Evolutionary conservation across 2,113 vertebrate species (phyloP), one percentile per base, ranked within the genome.

Genomic region (Taurulus bubalis): DNA sequence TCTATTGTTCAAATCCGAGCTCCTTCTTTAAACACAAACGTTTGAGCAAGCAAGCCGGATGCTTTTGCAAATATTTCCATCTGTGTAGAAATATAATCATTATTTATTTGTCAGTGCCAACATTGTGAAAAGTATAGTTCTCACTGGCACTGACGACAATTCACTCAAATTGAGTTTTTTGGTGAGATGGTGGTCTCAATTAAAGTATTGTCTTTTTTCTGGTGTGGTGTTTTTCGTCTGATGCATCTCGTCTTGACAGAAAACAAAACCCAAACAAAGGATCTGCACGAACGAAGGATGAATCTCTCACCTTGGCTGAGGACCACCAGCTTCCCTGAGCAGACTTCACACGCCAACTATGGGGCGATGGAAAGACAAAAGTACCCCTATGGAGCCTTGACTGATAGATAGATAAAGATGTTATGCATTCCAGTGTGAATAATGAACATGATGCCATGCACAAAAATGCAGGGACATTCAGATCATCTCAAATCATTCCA

Each of bases 1-100:
- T 75, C 90, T 84, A 90, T 93, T 94, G 93, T 93, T 92, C 65
- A 65, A 75, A 88, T 73, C 42, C 4, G 30, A 81, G 71, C 56
- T 59, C 69, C 90, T 87, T 81, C 26, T 79, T 81, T 36, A 85
- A 92, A 84, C 84, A 76, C 78, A 86, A 87, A 88, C 68, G 78
- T 83, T 85, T 65, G 71, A 80, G 80, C 81, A 68, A 76, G 75
- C 74, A 71, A 78, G 63, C 62, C 71, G 73, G 87, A 88, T 75
- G 84, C 81, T 87, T 87, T 87, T 65, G 71, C 64, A 87, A 88
- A 87, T 65, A 68, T 75, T 82, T 80, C 71, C 77, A 40, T 68
- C 49, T 38, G 32, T n/a, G 64, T 71, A 38, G 66, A 71, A 85
- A 84, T 77, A 71, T 62, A 78, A 80, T 79, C 56, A 45, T 78